Evolutionary conservation across 2,113 vertebrate species (phyloP).

Genomic region (Barnardius zonarius): DNA sequence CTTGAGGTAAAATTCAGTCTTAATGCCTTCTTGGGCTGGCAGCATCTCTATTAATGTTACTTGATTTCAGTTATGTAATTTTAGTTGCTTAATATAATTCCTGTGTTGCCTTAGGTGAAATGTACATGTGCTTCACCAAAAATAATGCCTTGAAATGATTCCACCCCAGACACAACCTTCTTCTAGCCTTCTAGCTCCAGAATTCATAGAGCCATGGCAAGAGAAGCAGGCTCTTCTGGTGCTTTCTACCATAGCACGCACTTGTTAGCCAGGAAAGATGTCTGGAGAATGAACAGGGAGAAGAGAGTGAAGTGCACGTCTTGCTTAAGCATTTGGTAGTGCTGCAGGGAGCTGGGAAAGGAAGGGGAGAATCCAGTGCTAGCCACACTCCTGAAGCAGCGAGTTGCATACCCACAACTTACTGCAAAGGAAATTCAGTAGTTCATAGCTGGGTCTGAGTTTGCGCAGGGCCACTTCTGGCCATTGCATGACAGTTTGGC

Average conservation of each 20-base stretch:
- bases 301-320: not conserved
- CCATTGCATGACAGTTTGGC: not conserved
- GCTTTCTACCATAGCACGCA: not conserved
- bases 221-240: not conserved
- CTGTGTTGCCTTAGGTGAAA: not conserved
- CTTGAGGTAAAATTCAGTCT: not conserved
- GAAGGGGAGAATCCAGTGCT: not conserved
- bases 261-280: not conserved
- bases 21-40: not conserved
- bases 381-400: accelerated
- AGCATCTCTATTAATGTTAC: not conserved
- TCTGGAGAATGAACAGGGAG: not conserved
- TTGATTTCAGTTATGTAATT: not conserved
- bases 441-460: not conserved
- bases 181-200: not conserved
- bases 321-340: not conserved
- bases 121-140: not conserved
- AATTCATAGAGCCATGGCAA: not conserved
- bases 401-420: not conserved
- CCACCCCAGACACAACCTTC: not conserved
- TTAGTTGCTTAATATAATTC: not conserved
- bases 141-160: not conserved
- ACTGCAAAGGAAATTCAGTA: not conserved
- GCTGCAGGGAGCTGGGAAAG: not conserved
- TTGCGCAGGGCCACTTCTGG: not conserved